Evolutionary conservation across 2,797 vertebrate species (phyloP).

Genomic region (Chromis chromis): DNA sequence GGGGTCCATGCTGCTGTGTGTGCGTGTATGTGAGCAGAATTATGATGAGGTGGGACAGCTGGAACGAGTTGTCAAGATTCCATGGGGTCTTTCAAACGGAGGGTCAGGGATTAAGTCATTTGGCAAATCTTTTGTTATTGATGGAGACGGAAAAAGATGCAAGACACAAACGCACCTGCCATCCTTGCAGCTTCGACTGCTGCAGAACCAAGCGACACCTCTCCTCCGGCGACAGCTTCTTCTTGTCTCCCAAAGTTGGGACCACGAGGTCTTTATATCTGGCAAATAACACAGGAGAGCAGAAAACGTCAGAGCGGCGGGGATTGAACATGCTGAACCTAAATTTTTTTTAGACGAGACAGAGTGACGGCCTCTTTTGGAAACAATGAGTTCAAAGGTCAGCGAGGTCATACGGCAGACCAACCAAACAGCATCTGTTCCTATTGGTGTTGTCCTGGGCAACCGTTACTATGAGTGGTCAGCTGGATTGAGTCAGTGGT

Average conservation of each 20-base stretch:
- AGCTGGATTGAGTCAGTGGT: constrained; percentile 64
- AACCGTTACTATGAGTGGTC: constrained; percentile 75
- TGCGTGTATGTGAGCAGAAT: constrained; percentile 67
- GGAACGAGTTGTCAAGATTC: constrained; percentile 76
- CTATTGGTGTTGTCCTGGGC: constrained; percentile 76
- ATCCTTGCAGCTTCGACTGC: constrained; percentile 91
- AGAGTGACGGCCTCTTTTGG: constrained; percentile 26
- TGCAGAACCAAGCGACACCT: constrained; percentile 90
- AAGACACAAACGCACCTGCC: constrained; percentile 85
- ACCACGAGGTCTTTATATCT: constrained; percentile 91
- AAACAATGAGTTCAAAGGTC: constrained; percentile 79
- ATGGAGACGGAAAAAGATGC: constrained; percentile 59
- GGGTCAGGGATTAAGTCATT: constrained; percentile 75
- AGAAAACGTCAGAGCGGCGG: constrained; percentile 31
- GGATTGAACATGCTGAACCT: constrained; percentile 29
- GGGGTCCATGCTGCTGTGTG: constrained; percentile 34
- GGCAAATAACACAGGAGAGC: constrained; percentile 47
- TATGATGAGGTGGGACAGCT: constrained; percentile 81
- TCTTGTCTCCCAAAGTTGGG: constrained; percentile 82
- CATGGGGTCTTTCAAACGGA: constrained; percentile 71
- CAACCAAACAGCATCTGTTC: constrained; percentile 80
- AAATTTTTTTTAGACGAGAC: constrained; percentile 10
- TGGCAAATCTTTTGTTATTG: constrained; percentile 76
- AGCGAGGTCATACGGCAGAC: constrained; percentile 69
- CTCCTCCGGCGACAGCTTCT: constrained; percentile 86